A percentile compares a stretch with the other conserved stretches of the same genome.
phyloP scores from a whole-genome alignment of 2,888 invertebrate species.

The Limnephilus rhombicus region DNA sequence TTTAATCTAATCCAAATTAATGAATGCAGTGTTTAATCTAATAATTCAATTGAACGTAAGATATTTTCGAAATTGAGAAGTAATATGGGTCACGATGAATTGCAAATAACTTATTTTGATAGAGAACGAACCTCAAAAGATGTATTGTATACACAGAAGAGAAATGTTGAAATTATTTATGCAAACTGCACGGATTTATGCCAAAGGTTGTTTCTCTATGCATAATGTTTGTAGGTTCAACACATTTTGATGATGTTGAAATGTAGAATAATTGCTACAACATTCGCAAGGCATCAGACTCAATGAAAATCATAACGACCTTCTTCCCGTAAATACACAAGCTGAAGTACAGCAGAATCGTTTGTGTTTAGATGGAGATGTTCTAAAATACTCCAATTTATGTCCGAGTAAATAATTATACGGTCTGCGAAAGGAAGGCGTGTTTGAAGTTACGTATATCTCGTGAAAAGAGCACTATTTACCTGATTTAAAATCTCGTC shows the following conservation, averaged over 20 bases:
- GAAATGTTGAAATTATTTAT: not conserved
- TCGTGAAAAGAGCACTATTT: conserved; percentile 11
- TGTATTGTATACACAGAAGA: not conserved
- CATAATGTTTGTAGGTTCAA: not conserved
- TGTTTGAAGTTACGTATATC: conserved; percentile 2
- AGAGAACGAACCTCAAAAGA: not conserved
- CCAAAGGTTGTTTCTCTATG: not conserved
- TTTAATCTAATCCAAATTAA: too few species aligned
- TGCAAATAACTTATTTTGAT: not conserved
- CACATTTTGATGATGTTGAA: not conserved
- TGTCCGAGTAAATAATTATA: not conserved
- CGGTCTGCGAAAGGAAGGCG: not conserved
- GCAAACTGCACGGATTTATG: not conserved
- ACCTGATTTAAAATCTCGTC: not conserved
- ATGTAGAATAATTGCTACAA: not conserved
- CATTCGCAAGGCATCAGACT: not conserved
- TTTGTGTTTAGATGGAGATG: not conserved
- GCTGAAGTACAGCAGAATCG: not conserved
- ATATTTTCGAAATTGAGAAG: not conserved
- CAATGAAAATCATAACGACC: not conserved
- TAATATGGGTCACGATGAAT: not conserved
- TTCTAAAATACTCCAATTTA: not conserved
- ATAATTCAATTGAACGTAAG: not conserved
- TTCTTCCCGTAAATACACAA: too few species aligned
- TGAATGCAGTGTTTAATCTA: too few species aligned